Base-by-base conservation (phyloP, 2,797 vertebrate genomes). In the Gambusia yucatana region DNA sequence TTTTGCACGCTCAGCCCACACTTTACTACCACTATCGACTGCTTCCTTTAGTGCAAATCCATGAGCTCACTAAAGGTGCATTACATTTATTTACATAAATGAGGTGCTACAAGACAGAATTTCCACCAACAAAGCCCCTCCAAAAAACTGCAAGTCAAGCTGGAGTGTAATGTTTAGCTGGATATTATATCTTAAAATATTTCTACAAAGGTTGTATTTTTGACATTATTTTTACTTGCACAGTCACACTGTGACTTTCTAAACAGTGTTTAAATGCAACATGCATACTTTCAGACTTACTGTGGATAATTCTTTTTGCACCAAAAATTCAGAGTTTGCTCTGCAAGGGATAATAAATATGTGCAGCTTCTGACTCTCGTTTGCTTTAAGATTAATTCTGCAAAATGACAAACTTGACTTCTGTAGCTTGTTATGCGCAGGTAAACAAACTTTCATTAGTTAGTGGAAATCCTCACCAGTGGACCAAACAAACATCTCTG, bases 1-100 rank as follows among this genome's bases (percentile, higher is more conserved):
- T 59, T 25, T 36, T 75, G 67, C 74, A 80, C 52, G 17, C 75
- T 71, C 25, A 70, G 43, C 20, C 30, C 44, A 79, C 78, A 50
- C 77, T 36, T 69, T 44, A 69, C 17, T 41, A 69, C 22, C 22
- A 14, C 41, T 17, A 71, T 46, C 16, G n/a, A 16, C 67, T 71
- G 67, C 3, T 71, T 71, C 43, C 28, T 46, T 71, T 28, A 28
- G 44, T 44, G 16, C 67, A 71, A 71, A 71, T 28, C 67, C 16
- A 28, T 71, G 43, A 28, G 6, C 25, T 8, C 67, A 71, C 41
- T 46, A 20, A 25, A 43, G 22, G 22, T 43, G 65, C 39, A 69
- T 43, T 41, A n/a, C 10, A 13, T 69, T n/a, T 43, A 25, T 43
- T 69, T 8, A 69, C 39, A 67, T 10, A 43, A 25, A 43, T 22